Percentiles rank a stretch among this genome's conserved stretches.
Evolutionary conservation across 2,797 vertebrate genomes (phyloP).

Genomic region (Notolabrus celidotus): DNA sequence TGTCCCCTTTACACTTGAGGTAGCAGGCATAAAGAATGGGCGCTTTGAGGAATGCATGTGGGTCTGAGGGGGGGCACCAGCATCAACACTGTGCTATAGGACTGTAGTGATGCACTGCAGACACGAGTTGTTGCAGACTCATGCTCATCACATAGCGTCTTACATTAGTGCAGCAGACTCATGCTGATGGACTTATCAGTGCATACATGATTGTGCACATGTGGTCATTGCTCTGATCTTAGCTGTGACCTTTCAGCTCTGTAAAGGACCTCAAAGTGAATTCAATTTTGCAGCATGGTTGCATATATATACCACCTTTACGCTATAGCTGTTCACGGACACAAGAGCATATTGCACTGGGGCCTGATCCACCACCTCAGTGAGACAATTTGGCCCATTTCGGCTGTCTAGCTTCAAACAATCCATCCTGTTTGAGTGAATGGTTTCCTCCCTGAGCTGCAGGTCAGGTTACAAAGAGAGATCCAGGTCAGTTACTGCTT

Average conservation of each 20-base stretch:
- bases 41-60: constrained; percentile 61
- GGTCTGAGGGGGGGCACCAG: constrained; percentile 35
- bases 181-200: constrained; percentile 28
- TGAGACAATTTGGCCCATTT: constrained; percentile 29
- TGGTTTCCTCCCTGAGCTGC: constrained; percentile 15
- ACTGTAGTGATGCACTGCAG: constrained; percentile 41
- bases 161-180: constrained; percentile 26
- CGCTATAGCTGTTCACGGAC: not conserved
- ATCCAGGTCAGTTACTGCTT: constrained; percentile 42
- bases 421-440: not conserved
- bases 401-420: constrained; percentile 12
- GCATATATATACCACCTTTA: not conserved
- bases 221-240: constrained; percentile 4
- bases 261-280: constrained; percentile 17
- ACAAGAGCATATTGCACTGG: not conserved
- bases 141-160: constrained; percentile 6
- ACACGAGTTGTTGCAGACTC: constrained; percentile 10
- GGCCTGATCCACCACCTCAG: not conserved
- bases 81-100: constrained; percentile 24
- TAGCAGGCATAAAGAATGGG: constrained; percentile 70
- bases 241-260: constrained; percentile 1
- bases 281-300: constrained; percentile 3
- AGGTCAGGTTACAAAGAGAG: constrained; percentile 39
- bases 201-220: constrained; percentile 9
- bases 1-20: constrained; percentile 72